Evolutionary conservation across 2,797 vertebrate genomes (phyloP), one percentile per base, ranked within the genome.

Genomic region (Florisuga fusca): DNA sequence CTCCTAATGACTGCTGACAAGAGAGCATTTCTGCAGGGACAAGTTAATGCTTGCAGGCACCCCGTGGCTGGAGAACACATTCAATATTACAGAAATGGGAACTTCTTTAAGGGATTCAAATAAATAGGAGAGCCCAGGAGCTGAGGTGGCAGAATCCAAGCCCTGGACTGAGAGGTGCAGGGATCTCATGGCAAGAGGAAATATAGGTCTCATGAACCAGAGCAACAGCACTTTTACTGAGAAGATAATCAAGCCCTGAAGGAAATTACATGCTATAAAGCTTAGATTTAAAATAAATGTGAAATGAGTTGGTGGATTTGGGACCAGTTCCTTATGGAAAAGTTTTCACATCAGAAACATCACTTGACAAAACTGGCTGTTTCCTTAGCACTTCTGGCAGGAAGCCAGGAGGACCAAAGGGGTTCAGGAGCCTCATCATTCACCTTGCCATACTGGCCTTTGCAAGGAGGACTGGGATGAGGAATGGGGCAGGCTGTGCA

Each of bases 281-380:
- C 78, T 87, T 38, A 84, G 59, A 92, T 90, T 94, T 94, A 87
- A 96, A 96, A 94, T 89, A 83, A 95, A 91, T 26, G 73, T 73
- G 86, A 90, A 92, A 92, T 90, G 79, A 93, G 85, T 81, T 81
- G 83, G 71, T 90, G 83, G 94, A 91, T 94, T 94, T 1, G 1
- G 81, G 74, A 93, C 45, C 31, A 73, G 90, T 50, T 94, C 94
- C 96, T 94, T 58, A 58, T 20, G 87, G 94, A 88, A 91, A 95
- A 93, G 74, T 72, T 87, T 91, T 76, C 63, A 33, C 7, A 0
- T 69, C 71, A 86, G 66, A 80, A 93, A 62, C 91, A 81, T 58
- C 1, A 16, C 25, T 89, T 62, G 43, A 75, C 81, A 69, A 86
- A 84, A 51, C 48, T 45, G 38, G 26, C 45, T 71, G n/a, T 91